Percentiles rank a stretch among this genome's conserved stretches.
phyloP scores from a whole-genome alignment of 2,113 vertebrate species.

The Urocitellus parryii region DNA sequence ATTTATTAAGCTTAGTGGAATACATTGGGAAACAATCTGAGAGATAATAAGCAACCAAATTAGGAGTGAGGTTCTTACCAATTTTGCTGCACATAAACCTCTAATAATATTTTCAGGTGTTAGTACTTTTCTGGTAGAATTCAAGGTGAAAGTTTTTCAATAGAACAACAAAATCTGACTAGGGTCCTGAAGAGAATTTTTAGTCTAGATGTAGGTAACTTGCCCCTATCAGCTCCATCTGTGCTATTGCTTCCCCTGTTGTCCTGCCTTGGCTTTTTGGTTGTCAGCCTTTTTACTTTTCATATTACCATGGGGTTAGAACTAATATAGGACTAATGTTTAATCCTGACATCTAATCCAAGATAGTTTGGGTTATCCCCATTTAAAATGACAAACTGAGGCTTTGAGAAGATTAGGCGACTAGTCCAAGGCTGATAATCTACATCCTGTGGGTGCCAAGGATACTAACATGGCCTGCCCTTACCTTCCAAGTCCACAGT shows the following conservation, averaged over 20 bases:
- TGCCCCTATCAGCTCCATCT: neutral
- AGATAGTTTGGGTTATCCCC: slow-evolving; percentile 27
- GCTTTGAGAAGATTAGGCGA: slow-evolving; percentile 39
- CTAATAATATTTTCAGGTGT: slow-evolving; percentile 9
- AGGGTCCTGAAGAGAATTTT: slow-evolving; percentile 35
- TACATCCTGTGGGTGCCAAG: neutral
- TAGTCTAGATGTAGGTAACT: neutral
- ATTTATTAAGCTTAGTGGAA: slow-evolving; percentile 33
- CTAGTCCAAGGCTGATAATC: neutral
- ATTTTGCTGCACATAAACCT: neutral
- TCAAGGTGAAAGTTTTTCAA: slow-evolving; percentile 22
- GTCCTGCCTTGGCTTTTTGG: neutral
- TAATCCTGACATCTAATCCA: neutral
- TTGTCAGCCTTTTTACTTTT: neutral
- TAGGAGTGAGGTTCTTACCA: neutral
- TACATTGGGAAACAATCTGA: neutral
- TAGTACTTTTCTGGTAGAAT: slow-evolving; percentile 18
- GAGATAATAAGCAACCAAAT: neutral
- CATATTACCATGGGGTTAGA: neutral
- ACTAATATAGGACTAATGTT: neutral
- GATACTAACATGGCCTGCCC: neutral
- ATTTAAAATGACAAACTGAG: slow-evolving; percentile 33
- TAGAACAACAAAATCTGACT: slow-evolving; percentile 26
- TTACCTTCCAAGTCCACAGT: neutral
- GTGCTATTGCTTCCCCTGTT: neutral